These are phyloP conservation scores for Rousettus leschenaultii DNA, from an alignment of 2,113 vertebrate species.

Conservation along the genomic window DNA sequence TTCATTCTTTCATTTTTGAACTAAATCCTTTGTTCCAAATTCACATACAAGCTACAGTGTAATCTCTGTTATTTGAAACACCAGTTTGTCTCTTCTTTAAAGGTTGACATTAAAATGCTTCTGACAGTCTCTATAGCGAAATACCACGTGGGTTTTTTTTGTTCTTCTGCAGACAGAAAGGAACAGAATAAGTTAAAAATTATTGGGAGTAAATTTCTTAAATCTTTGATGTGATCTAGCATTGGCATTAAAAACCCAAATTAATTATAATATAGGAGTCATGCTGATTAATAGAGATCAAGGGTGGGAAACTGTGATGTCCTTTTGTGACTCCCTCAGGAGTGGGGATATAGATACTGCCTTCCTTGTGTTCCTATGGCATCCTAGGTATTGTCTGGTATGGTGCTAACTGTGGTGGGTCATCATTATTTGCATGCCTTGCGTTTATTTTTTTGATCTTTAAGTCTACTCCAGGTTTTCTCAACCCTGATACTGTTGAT, in stretches of 20 bases:
- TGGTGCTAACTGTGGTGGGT: background rate
- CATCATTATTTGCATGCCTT: background rate
- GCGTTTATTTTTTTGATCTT: background rate
- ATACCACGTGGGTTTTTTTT: background rate
- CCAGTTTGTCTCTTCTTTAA: background rate
- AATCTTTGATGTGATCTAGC: background rate
- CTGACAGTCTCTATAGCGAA: conserved; percentile 9
- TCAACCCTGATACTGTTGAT: background rate
- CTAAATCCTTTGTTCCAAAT: conserved; percentile 13
- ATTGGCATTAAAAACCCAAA: background rate
- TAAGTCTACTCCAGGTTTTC: background rate
- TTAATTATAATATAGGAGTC: background rate
- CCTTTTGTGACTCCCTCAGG: background rate
- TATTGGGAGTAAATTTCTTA: background rate
- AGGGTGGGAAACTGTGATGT: background rate
- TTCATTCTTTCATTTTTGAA: conserved; percentile 34
- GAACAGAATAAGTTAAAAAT: background rate
- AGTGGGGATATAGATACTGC: background rate
- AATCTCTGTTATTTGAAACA: conserved; percentile 37
- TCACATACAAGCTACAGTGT: background rate
- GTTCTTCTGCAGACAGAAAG: background rate
- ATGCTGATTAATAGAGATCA: background rate
- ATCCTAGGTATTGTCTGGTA: background rate
- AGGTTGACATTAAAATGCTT: conserved; percentile 25
- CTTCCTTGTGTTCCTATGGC: background rate